These are phyloP conservation scores for Cheilosia variabilis DNA, from an alignment of 2,888 invertebrate species.

Conservation along the genomic window DNA sequence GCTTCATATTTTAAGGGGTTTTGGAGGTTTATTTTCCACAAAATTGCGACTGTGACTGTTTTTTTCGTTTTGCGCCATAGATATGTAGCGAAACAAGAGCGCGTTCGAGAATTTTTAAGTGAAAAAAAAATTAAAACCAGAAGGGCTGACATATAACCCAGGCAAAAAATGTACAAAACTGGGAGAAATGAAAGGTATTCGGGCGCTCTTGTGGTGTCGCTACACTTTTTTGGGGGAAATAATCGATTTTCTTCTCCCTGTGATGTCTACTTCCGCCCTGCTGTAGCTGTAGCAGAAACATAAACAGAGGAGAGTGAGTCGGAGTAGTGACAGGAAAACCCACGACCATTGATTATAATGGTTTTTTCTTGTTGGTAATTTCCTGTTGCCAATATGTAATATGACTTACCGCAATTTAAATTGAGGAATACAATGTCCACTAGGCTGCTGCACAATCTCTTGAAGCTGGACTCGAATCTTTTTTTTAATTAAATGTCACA, in stretches of 20 bases:
- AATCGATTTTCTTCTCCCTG: constrained; percentile 73
- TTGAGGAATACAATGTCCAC: constrained; percentile 19
- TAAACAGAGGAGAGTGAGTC: constrained; percentile 45
- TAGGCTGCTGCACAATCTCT: neutral
- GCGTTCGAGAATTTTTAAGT: constrained; percentile 20
- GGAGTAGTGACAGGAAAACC: constrained; percentile 13
- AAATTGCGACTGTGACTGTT: constrained; percentile 25
- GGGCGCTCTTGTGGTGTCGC: constrained; percentile 46
- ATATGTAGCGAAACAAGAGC: neutral
- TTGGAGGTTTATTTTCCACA: constrained; percentile 36
- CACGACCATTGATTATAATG: constrained; percentile 36
- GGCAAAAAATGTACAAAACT: constrained; percentile 21
- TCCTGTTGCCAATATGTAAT: constrained; percentile 16
- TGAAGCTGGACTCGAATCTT: constrained; percentile 5
- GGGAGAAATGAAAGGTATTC: constrained; percentile 49
- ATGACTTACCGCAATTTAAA: constrained; percentile 62
- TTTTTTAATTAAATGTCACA: constrained; percentile 45
- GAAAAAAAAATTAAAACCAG: constrained; percentile 13
- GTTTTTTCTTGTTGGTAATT: constrained; percentile 22
- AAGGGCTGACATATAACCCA: constrained; percentile 52
- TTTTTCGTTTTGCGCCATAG: neutral
- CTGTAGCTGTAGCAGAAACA: constrained; percentile 45
- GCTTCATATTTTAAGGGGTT: constrained; percentile 33
- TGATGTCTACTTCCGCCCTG: constrained; percentile 71
- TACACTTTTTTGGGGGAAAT: constrained; percentile 57